A percentile compares a stretch with the other conserved stretches of the same genome.
Conservation (phyloP, 1,140 invertebrate species). For the Episyrphus balteatus region DNA sequence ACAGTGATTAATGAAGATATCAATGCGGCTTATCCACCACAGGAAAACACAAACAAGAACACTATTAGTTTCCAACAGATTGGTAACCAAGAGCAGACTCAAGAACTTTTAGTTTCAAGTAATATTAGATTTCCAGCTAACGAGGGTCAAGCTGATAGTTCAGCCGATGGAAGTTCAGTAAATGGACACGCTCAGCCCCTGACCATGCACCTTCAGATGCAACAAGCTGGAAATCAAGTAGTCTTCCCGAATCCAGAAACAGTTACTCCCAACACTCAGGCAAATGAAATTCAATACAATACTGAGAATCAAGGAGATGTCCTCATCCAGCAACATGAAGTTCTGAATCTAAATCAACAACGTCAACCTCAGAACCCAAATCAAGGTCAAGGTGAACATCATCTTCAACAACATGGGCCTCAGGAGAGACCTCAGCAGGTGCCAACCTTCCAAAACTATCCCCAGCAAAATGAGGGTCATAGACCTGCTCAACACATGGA, state of each 20-base stretch:
- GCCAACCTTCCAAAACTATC: constrained; percentile 17
- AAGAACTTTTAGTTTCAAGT: constrained; percentile 27
- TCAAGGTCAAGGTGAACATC: constrained; percentile 1
- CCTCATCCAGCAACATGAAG: constrained; percentile 33
- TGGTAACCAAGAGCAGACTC: constrained; percentile 14
- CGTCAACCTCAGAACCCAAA: neutral
- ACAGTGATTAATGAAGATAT: constrained; percentile 34
- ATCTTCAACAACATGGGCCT: constrained; percentile 24
- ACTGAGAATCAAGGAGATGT: constrained; percentile 8
- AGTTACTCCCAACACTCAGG: neutral
- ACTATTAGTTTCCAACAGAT: constrained; percentile 21
- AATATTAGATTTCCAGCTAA: constrained; percentile 32
- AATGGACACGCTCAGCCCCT: constrained; percentile 33
- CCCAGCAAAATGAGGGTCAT: constrained; percentile 12
- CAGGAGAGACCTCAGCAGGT: constrained; percentile 9
- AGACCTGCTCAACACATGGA: constrained; percentile 25
- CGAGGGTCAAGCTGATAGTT: constrained; percentile 17
- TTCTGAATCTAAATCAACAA: constrained; percentile 26
- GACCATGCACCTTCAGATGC: constrained; percentile 18
- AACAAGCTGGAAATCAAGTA: constrained; percentile 25
- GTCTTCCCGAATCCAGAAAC: constrained; percentile 25
- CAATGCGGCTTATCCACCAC: constrained; percentile 6
- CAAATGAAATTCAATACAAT: neutral
- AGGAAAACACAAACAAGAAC: constrained; percentile 14
- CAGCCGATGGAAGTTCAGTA: constrained; percentile 16